Evolutionary conservation across 2,888 invertebrate genomes (phyloP), one percentile per base, ranked within the genome.

Genomic region (Cryptophagus acutangulus): DNA sequence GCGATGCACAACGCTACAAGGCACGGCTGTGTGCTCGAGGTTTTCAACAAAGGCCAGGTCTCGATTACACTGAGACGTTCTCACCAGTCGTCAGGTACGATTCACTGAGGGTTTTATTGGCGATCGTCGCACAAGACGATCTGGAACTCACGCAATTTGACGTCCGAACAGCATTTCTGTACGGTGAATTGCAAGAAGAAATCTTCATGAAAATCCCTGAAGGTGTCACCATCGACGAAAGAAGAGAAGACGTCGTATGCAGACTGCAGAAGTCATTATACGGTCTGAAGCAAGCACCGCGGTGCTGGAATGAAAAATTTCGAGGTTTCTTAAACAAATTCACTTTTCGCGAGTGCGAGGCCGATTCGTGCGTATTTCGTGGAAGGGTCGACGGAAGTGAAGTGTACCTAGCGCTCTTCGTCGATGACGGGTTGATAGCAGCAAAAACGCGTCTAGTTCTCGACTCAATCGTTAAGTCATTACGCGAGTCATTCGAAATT

Each of bases 271-370:
- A 26, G n/a, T 26, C 26, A 13, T 26, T 66, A 12, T 65, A 66
- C 49, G 65, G 65, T 3, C 45, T 66, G 1, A 63, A 63, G 37
- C 63, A 65, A 43, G 51, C 20, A 8, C 24, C 26, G 16, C n/a
- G 36, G 6, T 26, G 20, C 10, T 66, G 65, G 62, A 59, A 64
- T 41, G 36, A 49, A 14, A 43, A 43, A 10, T 56, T 64, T 38
- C 36, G 49, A 31, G 56, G 53, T 12, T 57, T 55, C 33, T 33
- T 62, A 6, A 39, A 45, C 2, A 55, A 45, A 17, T 50, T 51
- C 28, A 45, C 54, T 18, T 51, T 63, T 15, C 37, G 52, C 24
- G 37, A 49, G 13, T 55, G 47, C 20, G 20, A 45, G 12, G 50
- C 51, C 10, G 61, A 64, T 36, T 49, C 55, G 8, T 64, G 63